Base-by-base conservation (phyloP, 2,888 invertebrate species). In the Parnassius apollo region DNA sequence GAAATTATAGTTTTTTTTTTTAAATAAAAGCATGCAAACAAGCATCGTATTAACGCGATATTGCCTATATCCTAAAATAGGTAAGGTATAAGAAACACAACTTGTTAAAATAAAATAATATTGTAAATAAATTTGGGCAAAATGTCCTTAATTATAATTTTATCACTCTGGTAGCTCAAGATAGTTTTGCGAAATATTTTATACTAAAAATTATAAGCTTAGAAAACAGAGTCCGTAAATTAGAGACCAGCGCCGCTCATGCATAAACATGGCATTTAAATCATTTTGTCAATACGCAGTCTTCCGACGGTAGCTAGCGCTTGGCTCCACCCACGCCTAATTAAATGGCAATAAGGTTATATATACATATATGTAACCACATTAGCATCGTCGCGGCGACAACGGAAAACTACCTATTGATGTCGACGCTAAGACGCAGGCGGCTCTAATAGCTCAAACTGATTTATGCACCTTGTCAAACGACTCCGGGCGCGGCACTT, bases 281-380 rank as follows among this genome's bases (percentile, higher is more conserved):
- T 61, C 44, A 59, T 60, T 62, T 55, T 61, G 61, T 63, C 65
- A 46, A 57, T 64, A 59, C 72, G 69, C 69, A 64, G 71, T 69
- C 77, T 83, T 83, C 83, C 85, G 83, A 83, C 84, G 83, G 79
- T 74, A 75, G 80, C 77, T 75, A 75, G 77, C 70, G 69, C 75
- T 80, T 76, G 76, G 67, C 63, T 57, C n/a, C 78, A 66, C 86
- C 88, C 77, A 87, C 88, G 75, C 74, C 65, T 75, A 82, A 83
- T 85, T 80, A 82, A 78, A 75, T 75, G 74, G 70, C 77, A 74
- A 81, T 82, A 78, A 79, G 75, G 82, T 83, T 35, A 35, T 35
- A 35, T 7, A 35, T 78, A 68, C 4, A 35, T 7, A 35, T 78
- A 68, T 71, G 68, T 70, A 11, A 66, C 68, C 64, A 69, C 62